These are phyloP conservation scores for Dissostichus mawsoni DNA, from an alignment of 2,113 vertebrate genomes.

Conservation along the genomic window DNA sequence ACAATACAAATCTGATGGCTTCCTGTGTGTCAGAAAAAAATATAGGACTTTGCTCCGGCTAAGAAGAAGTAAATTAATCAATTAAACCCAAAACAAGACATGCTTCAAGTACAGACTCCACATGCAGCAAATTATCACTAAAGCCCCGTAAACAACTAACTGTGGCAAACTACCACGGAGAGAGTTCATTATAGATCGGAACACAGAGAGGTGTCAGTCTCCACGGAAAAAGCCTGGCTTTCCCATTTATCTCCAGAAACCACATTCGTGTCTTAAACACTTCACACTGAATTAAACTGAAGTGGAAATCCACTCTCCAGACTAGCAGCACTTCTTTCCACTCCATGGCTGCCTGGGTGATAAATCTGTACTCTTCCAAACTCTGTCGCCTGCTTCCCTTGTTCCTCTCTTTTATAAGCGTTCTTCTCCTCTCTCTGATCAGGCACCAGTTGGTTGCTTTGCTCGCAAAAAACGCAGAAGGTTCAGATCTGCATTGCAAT, in stretches of 20 bases:
- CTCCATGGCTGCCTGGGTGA: conserved; percentile 41
- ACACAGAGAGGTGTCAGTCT: conserved; percentile 47
- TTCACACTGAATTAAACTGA: conserved; percentile 74
- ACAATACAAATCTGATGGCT: conserved; percentile 6
- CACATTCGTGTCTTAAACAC: conserved; percentile 62
- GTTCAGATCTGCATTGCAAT: no score
- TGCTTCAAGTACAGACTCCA: conserved; percentile 10
- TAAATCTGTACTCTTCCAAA: conserved; percentile 60
- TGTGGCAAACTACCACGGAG: conserved; percentile 12
- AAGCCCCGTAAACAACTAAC: conserved; percentile 14
- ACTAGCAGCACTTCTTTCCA: conserved; percentile 64
- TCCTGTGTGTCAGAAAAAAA: not conserved
- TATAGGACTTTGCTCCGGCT: no score
- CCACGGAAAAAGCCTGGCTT: conserved; percentile 48
- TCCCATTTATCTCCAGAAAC: conserved; percentile 60
- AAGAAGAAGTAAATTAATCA: conserved; percentile 11
- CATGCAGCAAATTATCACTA: conserved; percentile 11
- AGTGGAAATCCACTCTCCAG: conserved; percentile 66
- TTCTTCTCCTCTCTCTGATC: conserved; percentile 17
- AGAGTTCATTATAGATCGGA: conserved; percentile 30
- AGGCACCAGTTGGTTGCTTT: not conserved
- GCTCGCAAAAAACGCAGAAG: not conserved
- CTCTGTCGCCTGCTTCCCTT: conserved; percentile 26
- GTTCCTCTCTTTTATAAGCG: conserved; percentile 33
- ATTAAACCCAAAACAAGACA: conserved; percentile 18